A percentile compares a stretch with the other conserved stretches of the same genome.
Conservation (phyloP, 2,797 vertebrate genomes). For the Pantherophis alleghaniensis region DNA sequence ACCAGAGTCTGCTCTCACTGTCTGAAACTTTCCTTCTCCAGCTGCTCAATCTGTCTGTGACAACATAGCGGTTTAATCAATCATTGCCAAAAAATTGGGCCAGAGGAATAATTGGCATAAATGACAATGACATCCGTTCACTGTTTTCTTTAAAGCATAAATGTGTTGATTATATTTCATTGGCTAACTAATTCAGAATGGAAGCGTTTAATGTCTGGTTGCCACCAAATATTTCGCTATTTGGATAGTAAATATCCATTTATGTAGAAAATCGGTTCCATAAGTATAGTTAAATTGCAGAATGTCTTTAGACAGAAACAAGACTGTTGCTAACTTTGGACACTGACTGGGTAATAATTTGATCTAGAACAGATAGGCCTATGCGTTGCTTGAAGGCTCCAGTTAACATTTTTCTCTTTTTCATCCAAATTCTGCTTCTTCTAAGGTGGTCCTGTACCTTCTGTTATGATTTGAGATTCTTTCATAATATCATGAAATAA, state of each 20-base stretch:
- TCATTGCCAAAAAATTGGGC: neutral
- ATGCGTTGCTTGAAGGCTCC: slow-evolving; percentile 4
- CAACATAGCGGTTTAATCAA: neutral
- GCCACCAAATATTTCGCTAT: neutral
- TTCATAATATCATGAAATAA: neutral
- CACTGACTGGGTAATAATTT: neutral
- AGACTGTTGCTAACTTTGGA: neutral
- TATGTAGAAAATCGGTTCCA: neutral
- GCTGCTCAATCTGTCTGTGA: neutral
- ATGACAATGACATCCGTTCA: neutral
- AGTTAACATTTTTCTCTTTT: slow-evolving; percentile 3
- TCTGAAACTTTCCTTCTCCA: neutral
- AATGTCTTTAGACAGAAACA: neutral
- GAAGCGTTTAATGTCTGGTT: neutral
- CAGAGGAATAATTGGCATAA: neutral
- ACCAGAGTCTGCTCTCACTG: neutral
- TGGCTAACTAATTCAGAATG: neutral
- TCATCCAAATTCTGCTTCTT: neutral
- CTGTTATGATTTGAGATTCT: neutral
- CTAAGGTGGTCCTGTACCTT: neutral
- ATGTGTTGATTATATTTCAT: neutral
- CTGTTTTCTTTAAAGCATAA: neutral
- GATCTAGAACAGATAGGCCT: slow-evolving; percentile 1
- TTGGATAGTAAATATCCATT: neutral
- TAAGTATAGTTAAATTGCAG: neutral